phyloP scores from a whole-genome alignment of 1,140 invertebrate genomes.

The Pseudachorutes palmiensis region DNA sequence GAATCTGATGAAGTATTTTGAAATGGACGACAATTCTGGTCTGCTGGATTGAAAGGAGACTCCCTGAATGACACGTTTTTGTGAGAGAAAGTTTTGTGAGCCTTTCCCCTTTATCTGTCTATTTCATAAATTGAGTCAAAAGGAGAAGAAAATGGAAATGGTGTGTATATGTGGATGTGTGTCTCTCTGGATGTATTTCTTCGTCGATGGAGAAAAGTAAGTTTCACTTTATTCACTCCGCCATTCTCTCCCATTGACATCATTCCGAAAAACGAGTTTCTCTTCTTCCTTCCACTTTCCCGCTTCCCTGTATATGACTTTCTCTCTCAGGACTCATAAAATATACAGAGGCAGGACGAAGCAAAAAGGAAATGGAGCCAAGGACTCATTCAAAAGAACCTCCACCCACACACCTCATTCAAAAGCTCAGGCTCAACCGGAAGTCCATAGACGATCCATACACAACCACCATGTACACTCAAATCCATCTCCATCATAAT shows the following conservation, averaged over 20 bases:
- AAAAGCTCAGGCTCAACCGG: too few relatives aligned
- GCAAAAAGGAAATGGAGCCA: background rate
- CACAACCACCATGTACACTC: too few relatives aligned
- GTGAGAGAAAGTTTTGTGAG: background rate
- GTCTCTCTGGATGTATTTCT: background rate
- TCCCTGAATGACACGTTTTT: background rate
- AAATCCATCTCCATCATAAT: too few relatives aligned
- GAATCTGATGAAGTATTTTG: background rate
- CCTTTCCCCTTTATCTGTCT: conserved; percentile 3
- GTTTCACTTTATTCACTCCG: conserved; percentile 9
- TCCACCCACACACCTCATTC: background rate
- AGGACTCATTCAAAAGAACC: background rate
- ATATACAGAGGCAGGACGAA: background rate
- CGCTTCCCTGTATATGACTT: background rate
- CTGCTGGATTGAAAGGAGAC: background rate
- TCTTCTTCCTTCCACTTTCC: background rate
- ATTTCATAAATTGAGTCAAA: conserved; percentile 16
- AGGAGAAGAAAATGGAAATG: background rate
- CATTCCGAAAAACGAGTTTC: background rate
- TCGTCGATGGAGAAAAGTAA: conserved; percentile 1
- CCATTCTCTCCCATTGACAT: conserved; percentile 13
- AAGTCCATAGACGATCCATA: too few relatives aligned
- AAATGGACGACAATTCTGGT: background rate
- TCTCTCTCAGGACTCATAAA: conserved; percentile 9
- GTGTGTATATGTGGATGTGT: conserved; percentile 1